phyloP scores from a whole-genome alignment of 1,140 invertebrate genomes.

The Mizuhopecten yessoensis region DNA sequence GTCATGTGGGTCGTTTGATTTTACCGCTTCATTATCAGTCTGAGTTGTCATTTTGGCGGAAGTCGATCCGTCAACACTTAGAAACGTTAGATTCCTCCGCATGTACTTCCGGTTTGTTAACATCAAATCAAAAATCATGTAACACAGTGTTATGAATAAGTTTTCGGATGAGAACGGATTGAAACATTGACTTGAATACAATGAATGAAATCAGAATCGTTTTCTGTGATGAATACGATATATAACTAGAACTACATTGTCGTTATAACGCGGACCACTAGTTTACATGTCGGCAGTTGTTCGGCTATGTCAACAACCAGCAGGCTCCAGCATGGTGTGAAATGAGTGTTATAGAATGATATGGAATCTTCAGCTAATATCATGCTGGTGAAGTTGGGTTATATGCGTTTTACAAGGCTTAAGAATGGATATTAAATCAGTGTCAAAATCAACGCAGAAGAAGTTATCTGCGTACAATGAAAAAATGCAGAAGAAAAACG shows the following conservation, averaged over 20 bases:
- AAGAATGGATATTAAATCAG: conserved; percentile 52
- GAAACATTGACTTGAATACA: background rate
- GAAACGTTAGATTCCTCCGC: conserved; percentile 47
- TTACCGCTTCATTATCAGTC: background rate
- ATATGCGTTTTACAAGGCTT: conserved; percentile 42
- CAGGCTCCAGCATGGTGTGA: conserved; percentile 1
- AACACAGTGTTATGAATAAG: background rate
- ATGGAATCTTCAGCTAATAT: conserved; percentile 38
- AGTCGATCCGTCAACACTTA: conserved; percentile 36
- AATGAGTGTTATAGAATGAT: background rate
- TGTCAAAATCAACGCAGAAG: conserved; percentile 55
- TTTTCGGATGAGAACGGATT: background rate
- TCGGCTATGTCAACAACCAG: conserved; percentile 19
- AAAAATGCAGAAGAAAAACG: conserved; percentile 49
- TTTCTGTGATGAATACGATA: background rate
- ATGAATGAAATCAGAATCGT: too few relatives aligned
- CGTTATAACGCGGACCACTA: background rate
- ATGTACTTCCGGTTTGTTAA: conserved; percentile 36
- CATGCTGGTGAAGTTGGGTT: background rate
- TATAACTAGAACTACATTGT: background rate
- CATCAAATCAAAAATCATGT: background rate
- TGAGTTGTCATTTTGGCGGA: background rate
- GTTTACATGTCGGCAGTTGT: conserved; percentile 17
- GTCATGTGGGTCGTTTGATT: background rate
- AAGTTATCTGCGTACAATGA: conserved; percentile 45